Conservation (phyloP, 1,140 invertebrate species). For the Neodiprion fabricii region DNA sequence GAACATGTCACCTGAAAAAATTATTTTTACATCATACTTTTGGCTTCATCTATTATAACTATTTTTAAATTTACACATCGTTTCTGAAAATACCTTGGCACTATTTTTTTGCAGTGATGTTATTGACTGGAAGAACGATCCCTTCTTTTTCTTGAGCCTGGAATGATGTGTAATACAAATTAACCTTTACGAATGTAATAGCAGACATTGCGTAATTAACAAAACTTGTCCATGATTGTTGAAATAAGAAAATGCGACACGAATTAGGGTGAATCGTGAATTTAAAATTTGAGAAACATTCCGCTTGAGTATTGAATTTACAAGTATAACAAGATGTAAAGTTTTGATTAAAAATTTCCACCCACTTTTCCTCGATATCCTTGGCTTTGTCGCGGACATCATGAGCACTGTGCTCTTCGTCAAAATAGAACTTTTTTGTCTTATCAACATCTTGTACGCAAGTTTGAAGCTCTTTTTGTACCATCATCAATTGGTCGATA, state of each 20-base stretch:
- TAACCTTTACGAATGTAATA: too few relatives aligned
- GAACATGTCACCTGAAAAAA: too few relatives aligned
- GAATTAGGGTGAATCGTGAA: too few relatives aligned
- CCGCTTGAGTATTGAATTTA: too few relatives aligned
- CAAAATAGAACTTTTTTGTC: constrained; percentile 93
- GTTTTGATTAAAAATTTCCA: constrained; percentile 22
- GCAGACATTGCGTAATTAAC: too few relatives aligned
- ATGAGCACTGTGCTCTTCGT: constrained; percentile 94
- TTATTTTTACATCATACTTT: too few relatives aligned
- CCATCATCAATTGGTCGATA: constrained; percentile 82
- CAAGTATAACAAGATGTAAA: too few relatives aligned
- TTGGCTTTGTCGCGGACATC: constrained; percentile 93
- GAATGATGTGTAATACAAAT: constrained; percentile 38
- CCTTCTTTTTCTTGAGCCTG: constrained; percentile 95
- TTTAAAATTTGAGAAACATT: too few relatives aligned
- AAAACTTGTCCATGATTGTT: too few relatives aligned
- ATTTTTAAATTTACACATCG: constrained; percentile 1
- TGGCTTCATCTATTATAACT: neutral
- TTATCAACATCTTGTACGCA: constrained; percentile 92
- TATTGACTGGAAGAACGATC: constrained; percentile 94
- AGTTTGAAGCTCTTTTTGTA: constrained; percentile 89
- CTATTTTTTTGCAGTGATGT: constrained; percentile 95
- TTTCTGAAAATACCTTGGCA: constrained; percentile 75
- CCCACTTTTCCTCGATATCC: constrained; percentile 95
- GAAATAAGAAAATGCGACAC: too few relatives aligned